Conservation (phyloP, 2,113 vertebrate genomes). For the Stigmatopora nigra region DNA sequence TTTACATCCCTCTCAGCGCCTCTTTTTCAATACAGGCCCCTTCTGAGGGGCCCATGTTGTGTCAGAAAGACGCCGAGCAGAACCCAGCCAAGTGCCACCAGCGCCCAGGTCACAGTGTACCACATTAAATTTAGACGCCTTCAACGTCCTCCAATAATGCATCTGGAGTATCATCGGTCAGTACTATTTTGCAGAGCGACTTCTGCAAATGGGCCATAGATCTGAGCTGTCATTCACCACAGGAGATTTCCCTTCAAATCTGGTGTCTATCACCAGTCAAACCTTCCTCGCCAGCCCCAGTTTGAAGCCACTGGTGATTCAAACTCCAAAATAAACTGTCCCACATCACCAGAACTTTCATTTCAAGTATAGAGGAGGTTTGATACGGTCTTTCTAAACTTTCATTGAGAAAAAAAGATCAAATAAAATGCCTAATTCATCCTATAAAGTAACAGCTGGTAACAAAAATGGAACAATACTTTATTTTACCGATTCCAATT, state of each 20-base stretch:
- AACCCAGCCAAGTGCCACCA: constrained; percentile 43
- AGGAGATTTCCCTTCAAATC: constrained; percentile 71
- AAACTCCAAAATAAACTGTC: constrained; percentile 69
- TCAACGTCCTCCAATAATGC: constrained; percentile 73
- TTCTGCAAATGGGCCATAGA: constrained; percentile 77
- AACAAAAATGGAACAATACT: constrained; percentile 2
- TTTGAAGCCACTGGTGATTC: constrained; percentile 65
- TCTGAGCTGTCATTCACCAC: constrained; percentile 69
- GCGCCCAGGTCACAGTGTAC: constrained; percentile 62
- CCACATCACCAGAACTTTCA: constrained; percentile 62
- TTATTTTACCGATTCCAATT: not conserved
- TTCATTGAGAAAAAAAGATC: constrained; percentile 40
- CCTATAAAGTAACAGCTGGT: not conserved
- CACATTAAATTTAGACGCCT: constrained; percentile 74
- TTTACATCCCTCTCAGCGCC: constrained; percentile 42
- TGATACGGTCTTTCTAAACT: constrained; percentile 17
- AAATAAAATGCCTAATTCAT: not conserved
- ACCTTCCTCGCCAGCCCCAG: constrained; percentile 67
- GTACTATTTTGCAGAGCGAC: constrained; percentile 69
- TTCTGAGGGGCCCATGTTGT: constrained; percentile 41
- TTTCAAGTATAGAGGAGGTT: constrained; percentile 55
- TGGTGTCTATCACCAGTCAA: constrained; percentile 65
- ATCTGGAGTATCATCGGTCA: constrained; percentile 70
- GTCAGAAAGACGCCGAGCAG: constrained; percentile 47
- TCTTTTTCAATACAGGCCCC: constrained; percentile 38